These are phyloP conservation scores for Carassius carassius DNA, from an alignment of 2,113 vertebrate genomes.

Conservation along the genomic window DNA sequence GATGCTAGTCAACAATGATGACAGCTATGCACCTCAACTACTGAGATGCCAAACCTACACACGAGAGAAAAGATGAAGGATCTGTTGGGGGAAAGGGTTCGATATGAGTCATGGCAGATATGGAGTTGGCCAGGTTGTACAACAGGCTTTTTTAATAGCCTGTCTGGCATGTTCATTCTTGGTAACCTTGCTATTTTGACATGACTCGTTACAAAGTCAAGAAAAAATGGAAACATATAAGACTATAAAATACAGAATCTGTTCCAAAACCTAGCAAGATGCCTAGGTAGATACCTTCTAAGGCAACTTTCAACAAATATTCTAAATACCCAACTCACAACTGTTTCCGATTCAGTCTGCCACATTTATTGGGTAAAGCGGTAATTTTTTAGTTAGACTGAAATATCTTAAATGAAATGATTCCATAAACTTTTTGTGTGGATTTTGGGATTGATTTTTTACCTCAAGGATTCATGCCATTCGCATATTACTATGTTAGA, in stretches of 20 bases:
- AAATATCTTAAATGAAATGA: neutral
- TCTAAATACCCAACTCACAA: neutral
- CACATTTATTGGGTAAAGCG: neutral
- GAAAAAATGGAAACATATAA: neutral
- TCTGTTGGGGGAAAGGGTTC: conserved; percentile 56
- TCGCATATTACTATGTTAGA: too few relatives aligned
- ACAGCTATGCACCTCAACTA: conserved; percentile 73
- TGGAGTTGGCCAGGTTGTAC: conserved; percentile 48
- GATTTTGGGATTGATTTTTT: neutral
- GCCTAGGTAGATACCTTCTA: neutral
- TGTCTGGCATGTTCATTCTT: conserved; percentile 28
- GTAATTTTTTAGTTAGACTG: neutral
- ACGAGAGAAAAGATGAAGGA: conserved; percentile 67
- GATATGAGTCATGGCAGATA: neutral
- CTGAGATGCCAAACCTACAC: conserved; percentile 73
- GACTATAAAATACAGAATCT: neutral
- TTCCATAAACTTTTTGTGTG: neutral
- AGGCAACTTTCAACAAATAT: neutral
- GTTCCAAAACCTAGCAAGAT: neutral
- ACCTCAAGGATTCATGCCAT: neutral
- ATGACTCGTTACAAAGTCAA: neutral
- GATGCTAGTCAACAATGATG: conserved; percentile 49
- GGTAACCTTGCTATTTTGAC: conserved; percentile 24
- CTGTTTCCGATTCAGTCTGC: neutral
- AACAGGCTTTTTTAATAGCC: conserved; percentile 59